phyloP scores from a whole-genome alignment of 1,140 invertebrate genomes.

The Trichoplusia ni region DNA sequence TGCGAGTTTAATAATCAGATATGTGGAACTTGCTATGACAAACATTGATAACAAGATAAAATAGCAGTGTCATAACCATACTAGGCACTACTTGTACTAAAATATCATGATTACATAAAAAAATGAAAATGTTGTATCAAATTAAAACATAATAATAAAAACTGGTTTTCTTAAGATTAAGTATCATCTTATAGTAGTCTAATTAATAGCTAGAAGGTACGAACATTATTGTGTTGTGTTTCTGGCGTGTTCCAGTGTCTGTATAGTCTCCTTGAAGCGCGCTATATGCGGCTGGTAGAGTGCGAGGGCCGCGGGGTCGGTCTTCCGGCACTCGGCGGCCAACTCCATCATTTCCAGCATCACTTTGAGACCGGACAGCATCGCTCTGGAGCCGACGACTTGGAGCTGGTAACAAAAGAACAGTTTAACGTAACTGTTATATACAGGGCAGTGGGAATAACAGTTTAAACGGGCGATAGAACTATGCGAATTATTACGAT shows the following conservation, averaged over 20 bases:
- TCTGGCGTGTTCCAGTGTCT: slow-evolving; percentile 5
- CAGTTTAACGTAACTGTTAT: not conserved
- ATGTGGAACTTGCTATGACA: too few relatives aligned
- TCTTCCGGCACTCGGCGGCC: not conserved
- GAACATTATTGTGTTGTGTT: not conserved
- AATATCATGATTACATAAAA: slow-evolving; percentile 3
- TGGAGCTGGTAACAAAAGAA: slow-evolving; percentile 30
- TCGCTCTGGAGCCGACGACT: slow-evolving; percentile 27
- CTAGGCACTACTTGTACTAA: slow-evolving; percentile 9
- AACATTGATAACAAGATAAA: too few relatives aligned
- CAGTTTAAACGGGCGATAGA: too few relatives aligned
- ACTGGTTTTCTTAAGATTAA: not conserved
- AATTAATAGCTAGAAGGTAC: slow-evolving; percentile 2
- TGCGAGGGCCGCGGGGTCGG: slow-evolving; percentile 19
- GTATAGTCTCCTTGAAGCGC: not conserved
- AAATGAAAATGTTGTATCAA: not conserved
- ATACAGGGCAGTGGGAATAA: too few relatives aligned
- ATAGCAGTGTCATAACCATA: too few relatives aligned
- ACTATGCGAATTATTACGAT: too few relatives aligned
- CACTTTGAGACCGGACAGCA: slow-evolving; percentile 34
- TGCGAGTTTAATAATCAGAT: too few relatives aligned
- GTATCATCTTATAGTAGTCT: not conserved
- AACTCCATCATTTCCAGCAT: slow-evolving; percentile 45
- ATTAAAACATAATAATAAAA: slow-evolving; percentile 8
- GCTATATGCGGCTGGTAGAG: slow-evolving; percentile 22